Evolutionary conservation across 2,888 invertebrate species (phyloP).

Genomic region (Tiliacea citrago): DNA sequence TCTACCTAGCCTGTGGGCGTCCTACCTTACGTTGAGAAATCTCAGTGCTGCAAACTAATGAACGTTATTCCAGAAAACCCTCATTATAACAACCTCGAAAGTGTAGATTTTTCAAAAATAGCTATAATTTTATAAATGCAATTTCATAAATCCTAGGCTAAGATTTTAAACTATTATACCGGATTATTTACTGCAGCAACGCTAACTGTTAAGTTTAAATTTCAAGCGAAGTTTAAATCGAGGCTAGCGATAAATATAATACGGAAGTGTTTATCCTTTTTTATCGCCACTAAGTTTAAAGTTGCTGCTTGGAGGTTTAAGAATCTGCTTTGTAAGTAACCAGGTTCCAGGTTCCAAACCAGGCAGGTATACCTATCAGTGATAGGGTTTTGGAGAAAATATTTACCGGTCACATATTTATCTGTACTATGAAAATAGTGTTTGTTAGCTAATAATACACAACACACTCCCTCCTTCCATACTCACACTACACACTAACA

Average conservation of each 20-base stretch:
- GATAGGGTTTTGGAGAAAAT: background rate
- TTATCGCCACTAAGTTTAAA: conserved; percentile 6
- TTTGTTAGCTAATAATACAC: too few relatives aligned
- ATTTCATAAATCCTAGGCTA: conserved; percentile 3
- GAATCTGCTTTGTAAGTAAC: background rate
- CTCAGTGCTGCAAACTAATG: too few relatives aligned
- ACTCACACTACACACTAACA: too few relatives aligned
- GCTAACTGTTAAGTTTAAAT: conserved; percentile 48
- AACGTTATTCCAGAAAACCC: too few relatives aligned
- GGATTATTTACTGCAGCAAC: conserved; percentile 46
- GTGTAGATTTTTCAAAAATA: background rate
- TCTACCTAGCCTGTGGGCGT: too few relatives aligned
- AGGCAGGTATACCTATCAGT: background rate
- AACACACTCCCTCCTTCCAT: too few relatives aligned
- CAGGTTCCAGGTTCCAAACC: background rate
- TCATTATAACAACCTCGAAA: background rate
- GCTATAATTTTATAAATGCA: background rate
- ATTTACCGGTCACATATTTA: too few relatives aligned
- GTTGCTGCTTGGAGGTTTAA: background rate
- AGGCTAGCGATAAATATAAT: conserved; percentile 44
- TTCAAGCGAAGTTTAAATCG: conserved; percentile 44
- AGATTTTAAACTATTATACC: conserved; percentile 47
- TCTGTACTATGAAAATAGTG: too few relatives aligned
- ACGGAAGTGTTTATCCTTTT: conserved; percentile 14
- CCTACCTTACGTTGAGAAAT: too few relatives aligned